These are phyloP conservation scores for Lepeophtheirus nordmannii DNA, from an alignment of 2,888 invertebrate species.

Conservation along the genomic window DNA sequence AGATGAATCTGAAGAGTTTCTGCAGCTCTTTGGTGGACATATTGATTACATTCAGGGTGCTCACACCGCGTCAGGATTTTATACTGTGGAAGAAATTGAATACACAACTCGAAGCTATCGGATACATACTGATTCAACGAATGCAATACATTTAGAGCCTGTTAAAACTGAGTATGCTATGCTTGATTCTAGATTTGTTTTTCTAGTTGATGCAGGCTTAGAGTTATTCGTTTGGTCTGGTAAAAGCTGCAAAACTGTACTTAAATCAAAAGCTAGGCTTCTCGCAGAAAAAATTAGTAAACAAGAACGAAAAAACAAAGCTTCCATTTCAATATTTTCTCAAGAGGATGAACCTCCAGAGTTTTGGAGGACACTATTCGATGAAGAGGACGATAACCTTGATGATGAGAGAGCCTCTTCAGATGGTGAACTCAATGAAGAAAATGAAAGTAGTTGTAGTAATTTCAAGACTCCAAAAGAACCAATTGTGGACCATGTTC, in stretches of 20 bases:
- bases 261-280: constrained; percentile 70
- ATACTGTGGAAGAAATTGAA: constrained; percentile 34
- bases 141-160: constrained; percentile 68
- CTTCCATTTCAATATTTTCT: constrained; percentile 67
- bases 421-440: too few species aligned
- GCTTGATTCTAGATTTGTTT: constrained; percentile 79
- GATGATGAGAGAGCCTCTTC: background rate
- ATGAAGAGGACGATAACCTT: constrained; percentile 27
- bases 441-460: too few species aligned
- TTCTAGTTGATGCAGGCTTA: constrained; percentile 67
- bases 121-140: constrained; percentile 53
- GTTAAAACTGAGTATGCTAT: constrained; percentile 53
- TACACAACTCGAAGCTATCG: constrained; percentile 70
- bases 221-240: constrained; percentile 29
- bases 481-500: constrained; percentile 48
- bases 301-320: constrained; percentile 86
- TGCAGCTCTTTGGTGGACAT: constrained; percentile 72
- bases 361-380: constrained; percentile 60
- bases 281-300: constrained; percentile 97
- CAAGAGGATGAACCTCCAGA: constrained; percentile 66
- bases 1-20: constrained; percentile 91
- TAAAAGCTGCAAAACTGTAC: constrained; percentile 44
- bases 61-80: constrained; percentile 47
- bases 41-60: constrained; percentile 88
- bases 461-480: too few species aligned